Evolutionary conservation across 2,113 vertebrate genomes (phyloP).

Genomic region (Thryonomys swinderianus): DNA sequence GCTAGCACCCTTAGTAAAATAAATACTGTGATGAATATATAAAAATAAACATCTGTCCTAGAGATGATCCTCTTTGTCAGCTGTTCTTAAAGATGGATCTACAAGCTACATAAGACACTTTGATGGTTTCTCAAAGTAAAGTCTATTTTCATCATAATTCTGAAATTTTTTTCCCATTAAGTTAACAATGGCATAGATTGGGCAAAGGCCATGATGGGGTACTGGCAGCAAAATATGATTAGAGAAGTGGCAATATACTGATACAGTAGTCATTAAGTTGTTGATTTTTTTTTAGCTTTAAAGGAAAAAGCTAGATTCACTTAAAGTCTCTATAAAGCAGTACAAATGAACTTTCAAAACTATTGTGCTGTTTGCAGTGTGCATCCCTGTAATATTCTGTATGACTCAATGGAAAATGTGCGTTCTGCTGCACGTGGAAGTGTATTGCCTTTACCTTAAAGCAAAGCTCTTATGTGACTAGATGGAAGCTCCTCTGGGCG

Average conservation of each 20-base stretch:
- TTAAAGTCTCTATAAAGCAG: not conserved
- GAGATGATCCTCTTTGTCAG: not conserved
- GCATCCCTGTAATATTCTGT: not conserved
- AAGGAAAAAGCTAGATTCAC: not conserved
- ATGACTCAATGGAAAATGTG: not conserved
- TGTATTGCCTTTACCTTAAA: not conserved
- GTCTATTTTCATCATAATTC: conserved; percentile 24
- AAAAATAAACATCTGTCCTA: not conserved
- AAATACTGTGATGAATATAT: not conserved
- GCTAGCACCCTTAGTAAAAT: not conserved
- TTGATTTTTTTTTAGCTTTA: not conserved
- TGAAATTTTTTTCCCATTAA: conserved; percentile 16
- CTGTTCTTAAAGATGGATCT: not conserved
- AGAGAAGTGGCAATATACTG: not conserved
- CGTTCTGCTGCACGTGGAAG: not conserved
- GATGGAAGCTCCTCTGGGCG: not conserved
- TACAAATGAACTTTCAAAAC: not conserved
- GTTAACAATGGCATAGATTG: conserved; percentile 10
- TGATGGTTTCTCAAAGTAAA: not conserved
- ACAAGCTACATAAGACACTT: not conserved
- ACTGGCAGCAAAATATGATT: not conserved
- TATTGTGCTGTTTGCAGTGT: not conserved
- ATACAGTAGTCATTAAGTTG: not conserved
- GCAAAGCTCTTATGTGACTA: not conserved
- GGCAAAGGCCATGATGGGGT: not conserved